phyloP scores from a whole-genome alignment of 2,113 vertebrate genomes.

The Anthoscopus minutus region DNA sequence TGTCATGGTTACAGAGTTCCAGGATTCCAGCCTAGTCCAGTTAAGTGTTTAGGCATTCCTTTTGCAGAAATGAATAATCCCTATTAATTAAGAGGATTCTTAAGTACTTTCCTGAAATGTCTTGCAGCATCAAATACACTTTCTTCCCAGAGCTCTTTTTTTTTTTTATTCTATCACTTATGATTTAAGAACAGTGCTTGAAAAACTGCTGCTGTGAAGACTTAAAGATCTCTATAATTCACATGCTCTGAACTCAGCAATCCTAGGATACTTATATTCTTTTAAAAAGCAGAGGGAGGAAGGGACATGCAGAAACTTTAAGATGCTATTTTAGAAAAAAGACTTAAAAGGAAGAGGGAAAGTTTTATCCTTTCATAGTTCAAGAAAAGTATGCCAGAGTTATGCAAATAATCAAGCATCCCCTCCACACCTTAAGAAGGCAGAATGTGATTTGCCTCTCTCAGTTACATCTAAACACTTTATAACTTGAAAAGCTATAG shows the following conservation, averaged over 20 bases:
- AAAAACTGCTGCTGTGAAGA: conserved; percentile 17
- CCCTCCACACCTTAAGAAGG: background rate
- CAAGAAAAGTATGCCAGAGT: background rate
- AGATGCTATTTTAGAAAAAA: background rate
- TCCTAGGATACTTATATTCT: background rate
- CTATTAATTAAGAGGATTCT: background rate
- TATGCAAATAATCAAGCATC: background rate
- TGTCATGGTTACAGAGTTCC: background rate
- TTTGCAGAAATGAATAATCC: background rate
- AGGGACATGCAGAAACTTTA: background rate
- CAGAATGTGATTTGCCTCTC: background rate
- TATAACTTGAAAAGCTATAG: background rate
- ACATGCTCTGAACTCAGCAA: conserved; percentile 20
- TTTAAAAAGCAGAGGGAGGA: conserved; percentile 20
- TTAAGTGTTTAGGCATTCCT: background rate
- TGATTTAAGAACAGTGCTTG: background rate
- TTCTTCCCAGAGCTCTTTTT: background rate
- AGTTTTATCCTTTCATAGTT: background rate
- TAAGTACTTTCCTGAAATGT: background rate
- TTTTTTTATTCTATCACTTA: background rate
- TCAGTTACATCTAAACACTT: background rate
- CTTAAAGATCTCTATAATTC: background rate
- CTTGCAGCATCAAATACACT: background rate
- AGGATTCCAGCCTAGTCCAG: background rate
- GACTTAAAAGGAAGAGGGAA: background rate